Evolutionary conservation across 2,888 invertebrate species (phyloP).

Genomic region (Asteroscopus sphinx): DNA sequence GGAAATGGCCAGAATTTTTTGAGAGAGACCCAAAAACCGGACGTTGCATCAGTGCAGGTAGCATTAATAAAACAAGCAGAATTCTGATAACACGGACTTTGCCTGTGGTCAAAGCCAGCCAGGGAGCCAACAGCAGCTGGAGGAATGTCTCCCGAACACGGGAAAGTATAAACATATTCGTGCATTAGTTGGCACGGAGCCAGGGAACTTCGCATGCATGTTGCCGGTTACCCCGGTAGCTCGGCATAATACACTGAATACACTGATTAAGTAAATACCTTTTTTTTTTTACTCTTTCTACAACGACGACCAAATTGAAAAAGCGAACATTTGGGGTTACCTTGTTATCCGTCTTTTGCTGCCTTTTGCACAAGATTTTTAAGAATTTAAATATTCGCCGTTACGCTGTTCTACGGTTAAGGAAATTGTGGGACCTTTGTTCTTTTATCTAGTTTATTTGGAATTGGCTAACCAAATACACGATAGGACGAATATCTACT

Average conservation of each 20-base stretch:
- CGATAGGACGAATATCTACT: slow-evolving; percentile 4
- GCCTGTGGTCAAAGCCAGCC: slow-evolving; percentile 55
- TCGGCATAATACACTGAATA: slow-evolving; percentile 46
- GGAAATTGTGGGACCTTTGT: background rate
- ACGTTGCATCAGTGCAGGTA: slow-evolving; percentile 41
- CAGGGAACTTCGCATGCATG: slow-evolving; percentile 50
- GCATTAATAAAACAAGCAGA: slow-evolving; percentile 54
- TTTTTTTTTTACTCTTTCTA: slow-evolving; percentile 43
- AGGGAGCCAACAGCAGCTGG: slow-evolving; percentile 20
- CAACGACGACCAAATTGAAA: slow-evolving; percentile 44
- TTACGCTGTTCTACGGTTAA: background rate
- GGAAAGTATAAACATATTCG: slow-evolving; percentile 54
- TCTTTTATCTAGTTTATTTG: background rate
- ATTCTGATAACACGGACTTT: slow-evolving; percentile 57
- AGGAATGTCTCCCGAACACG: slow-evolving; percentile 54
- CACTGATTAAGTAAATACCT: slow-evolving; percentile 56
- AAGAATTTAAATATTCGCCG: slow-evolving; percentile 1
- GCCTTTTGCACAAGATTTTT: slow-evolving; percentile 19
- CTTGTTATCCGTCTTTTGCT: slow-evolving; percentile 49
- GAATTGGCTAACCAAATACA: background rate
- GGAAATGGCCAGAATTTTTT: slow-evolving; percentile 26
- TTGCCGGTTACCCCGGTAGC: slow-evolving; percentile 37
- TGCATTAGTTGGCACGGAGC: slow-evolving; percentile 58
- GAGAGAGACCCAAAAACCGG: slow-evolving; percentile 15
- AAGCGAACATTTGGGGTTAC: slow-evolving; percentile 37